Evolutionary conservation across 1,140 invertebrate species (phyloP).

Genomic region (Doryteuthis pealeii): DNA sequence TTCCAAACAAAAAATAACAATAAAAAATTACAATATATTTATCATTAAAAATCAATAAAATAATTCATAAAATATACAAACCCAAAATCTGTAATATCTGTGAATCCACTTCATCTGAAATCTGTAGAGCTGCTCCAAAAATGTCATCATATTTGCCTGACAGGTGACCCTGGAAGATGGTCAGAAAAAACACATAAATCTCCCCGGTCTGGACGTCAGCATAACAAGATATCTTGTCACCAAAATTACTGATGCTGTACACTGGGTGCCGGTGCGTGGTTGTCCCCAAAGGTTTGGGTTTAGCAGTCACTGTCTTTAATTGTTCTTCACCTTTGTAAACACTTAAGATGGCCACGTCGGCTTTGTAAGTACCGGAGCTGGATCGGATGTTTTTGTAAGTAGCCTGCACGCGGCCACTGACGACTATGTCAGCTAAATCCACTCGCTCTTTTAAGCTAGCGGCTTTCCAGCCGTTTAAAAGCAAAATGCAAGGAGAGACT

Average conservation of each 20-base stretch:
- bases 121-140: conserved; percentile 51
- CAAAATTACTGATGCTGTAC: conserved; percentile 56
- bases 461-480: conserved; percentile 57
- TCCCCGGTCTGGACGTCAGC: conserved; percentile 48
- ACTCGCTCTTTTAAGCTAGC: conserved; percentile 49
- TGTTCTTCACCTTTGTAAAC: conserved; percentile 46
- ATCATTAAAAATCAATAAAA: too few species aligned
- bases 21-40: too few species aligned
- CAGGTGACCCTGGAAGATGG: conserved; percentile 46
- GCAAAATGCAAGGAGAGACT: conserved; percentile 41
- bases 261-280: conserved; percentile 19
- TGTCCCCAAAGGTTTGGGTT: conserved; percentile 8
- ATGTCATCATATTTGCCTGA: conserved; percentile 59
- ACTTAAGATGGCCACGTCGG: conserved; percentile 42
- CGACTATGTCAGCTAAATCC: conserved; percentile 47
- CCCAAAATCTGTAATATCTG: conserved; percentile 46
- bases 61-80: conserved; percentile 24
- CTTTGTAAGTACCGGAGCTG: conserved; percentile 45
- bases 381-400: conserved; percentile 44
- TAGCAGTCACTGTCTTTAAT: conserved; percentile 26
- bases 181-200: conserved; percentile 55
- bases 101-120: conserved; percentile 39
- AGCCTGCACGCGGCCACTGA: conserved; percentile 36
- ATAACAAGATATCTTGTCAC: conserved; percentile 56
- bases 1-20: too few species aligned